These are phyloP conservation scores for Oxyruncus cristatus DNA, from an alignment of 2,113 vertebrate species.

Conservation along the genomic window DNA sequence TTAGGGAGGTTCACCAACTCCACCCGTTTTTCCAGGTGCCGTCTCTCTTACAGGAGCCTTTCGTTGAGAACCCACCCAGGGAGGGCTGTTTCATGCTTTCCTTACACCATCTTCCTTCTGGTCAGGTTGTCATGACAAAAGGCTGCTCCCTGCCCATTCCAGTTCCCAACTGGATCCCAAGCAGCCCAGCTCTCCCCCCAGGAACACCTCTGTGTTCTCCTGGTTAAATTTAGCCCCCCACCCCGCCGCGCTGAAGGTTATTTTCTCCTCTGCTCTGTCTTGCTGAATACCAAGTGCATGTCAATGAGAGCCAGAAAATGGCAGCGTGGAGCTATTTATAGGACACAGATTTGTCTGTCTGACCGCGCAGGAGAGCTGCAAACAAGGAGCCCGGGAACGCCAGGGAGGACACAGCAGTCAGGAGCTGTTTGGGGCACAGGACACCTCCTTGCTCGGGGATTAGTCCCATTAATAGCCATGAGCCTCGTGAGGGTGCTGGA, in stretches of 20 bases:
- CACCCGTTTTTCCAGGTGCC: not conserved
- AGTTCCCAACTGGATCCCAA: not conserved
- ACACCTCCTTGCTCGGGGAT: not conserved
- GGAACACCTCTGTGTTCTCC: not conserved
- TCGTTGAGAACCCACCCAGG: rapidly evolving
- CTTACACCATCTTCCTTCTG: not conserved
- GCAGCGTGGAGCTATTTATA: slow-evolving; percentile 41
- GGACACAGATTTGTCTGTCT: not conserved
- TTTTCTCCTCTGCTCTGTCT: slow-evolving; percentile 53
- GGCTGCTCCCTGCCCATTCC: not conserved
- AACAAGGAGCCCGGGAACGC: not conserved
- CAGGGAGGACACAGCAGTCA: not conserved
- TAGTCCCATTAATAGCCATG: rapidly evolving
- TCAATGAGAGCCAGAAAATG: slow-evolving; percentile 11
- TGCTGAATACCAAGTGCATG: not conserved
- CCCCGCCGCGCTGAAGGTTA: not conserved
- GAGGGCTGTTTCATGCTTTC: not conserved
- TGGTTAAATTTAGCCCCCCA: not conserved
- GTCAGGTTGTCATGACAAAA: rapidly evolving
- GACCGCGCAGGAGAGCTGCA: not conserved
- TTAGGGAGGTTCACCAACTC: not conserved
- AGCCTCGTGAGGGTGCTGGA: not conserved
- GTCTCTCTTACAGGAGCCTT: not conserved
- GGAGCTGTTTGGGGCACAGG: not conserved
- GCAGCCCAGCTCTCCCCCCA: not conserved